Evolutionary conservation across 2,113 vertebrate species (phyloP), one percentile per base, ranked within the genome.

Genomic region (Galemys pyrenaicus): DNA sequence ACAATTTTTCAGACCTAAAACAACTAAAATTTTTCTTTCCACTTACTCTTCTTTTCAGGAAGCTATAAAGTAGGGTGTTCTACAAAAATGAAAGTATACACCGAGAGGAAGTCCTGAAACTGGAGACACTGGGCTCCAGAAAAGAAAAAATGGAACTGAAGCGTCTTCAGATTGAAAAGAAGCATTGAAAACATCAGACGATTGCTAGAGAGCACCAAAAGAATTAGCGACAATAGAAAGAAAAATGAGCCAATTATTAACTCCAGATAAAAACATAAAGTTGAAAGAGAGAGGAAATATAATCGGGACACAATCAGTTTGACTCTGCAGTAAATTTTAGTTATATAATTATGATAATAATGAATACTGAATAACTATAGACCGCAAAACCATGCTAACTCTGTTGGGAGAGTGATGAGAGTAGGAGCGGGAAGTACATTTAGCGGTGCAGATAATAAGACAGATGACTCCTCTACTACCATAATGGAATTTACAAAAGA

Each of bases 1-100:
- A 91, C 2, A 95, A 89, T 78, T 82, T 93, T 91, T 83, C 62
- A 94, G 70, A 86, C 16, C 37, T 44, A 86, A 93, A 94, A 91
- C 37, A 46, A 85, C 28, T 90, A 37, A 62, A 81, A 92, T 32
- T 56, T 75, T 87, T 85, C 78, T 95, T 95, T 51, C 28, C 35
- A 80, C 58, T 81, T 73, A 84, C 35, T 30, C 81, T 28, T 56
- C 22, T 82, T 74, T 81, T 54, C 81, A 51, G 24, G 58, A 91
- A 88, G 35, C 19, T 44, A 81, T 17, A 8, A 4, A 49, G 89
- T 62, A 19, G 83, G 16, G 62, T 37, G 1, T 65, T 84, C 77
- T 54, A 87, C 67, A 28, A 77, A 84, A 93, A 82, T 60, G 19
- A 82, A 65, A 39, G 39, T 37, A 46, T 9, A 71, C 6, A 89